phyloP scores from a whole-genome alignment of 1,140 invertebrate species.

The Mamestra configurata region DNA sequence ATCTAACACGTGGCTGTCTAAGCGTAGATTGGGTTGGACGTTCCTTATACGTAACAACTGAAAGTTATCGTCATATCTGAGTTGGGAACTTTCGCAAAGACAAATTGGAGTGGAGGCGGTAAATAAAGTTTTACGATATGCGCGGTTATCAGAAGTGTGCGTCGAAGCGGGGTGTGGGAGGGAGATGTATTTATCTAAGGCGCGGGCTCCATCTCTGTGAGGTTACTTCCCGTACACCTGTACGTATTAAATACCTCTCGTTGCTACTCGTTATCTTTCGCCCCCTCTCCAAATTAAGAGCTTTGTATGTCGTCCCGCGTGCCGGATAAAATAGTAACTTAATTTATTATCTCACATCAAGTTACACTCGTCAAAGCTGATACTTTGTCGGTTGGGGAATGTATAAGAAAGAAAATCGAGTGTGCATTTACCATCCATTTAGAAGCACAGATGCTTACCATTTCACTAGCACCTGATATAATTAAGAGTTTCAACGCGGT shows the following conservation, averaged over 20 bases:
- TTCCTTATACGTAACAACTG: slow-evolving; percentile 59
- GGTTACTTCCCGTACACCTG: slow-evolving; percentile 66
- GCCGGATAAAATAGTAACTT: slow-evolving; percentile 52
- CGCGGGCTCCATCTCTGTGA: slow-evolving; percentile 59
- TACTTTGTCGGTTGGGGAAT: slow-evolving; percentile 17
- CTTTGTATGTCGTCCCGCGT: slow-evolving; percentile 64
- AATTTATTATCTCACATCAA: slow-evolving; percentile 44
- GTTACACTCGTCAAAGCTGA: slow-evolving; percentile 19
- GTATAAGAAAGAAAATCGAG: neutral
- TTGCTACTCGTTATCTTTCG: slow-evolving; percentile 72
- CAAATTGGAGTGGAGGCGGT: slow-evolving; percentile 77
- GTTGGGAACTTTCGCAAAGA: slow-evolving; percentile 75
- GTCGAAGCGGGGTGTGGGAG: slow-evolving; percentile 54
- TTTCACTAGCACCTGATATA: too few species aligned
- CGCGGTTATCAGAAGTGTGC: slow-evolving; percentile 77
- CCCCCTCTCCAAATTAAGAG: slow-evolving; percentile 72
- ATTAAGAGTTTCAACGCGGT: too few species aligned
- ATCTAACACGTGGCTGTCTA: slow-evolving; percentile 38
- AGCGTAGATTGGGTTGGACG: slow-evolving; percentile 56
- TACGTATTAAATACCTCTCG: slow-evolving; percentile 69
- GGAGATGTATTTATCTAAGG: slow-evolving; percentile 66
- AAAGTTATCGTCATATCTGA: slow-evolving; percentile 71
- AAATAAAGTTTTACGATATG: slow-evolving; percentile 83
- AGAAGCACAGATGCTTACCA: too few species aligned
- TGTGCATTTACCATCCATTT: neutral